A percentile compares a stretch with the other conserved stretches of the same genome.
Evolutionary conservation across 2,888 invertebrate genomes (phyloP).

Genomic region (Melanophora roralis): DNA sequence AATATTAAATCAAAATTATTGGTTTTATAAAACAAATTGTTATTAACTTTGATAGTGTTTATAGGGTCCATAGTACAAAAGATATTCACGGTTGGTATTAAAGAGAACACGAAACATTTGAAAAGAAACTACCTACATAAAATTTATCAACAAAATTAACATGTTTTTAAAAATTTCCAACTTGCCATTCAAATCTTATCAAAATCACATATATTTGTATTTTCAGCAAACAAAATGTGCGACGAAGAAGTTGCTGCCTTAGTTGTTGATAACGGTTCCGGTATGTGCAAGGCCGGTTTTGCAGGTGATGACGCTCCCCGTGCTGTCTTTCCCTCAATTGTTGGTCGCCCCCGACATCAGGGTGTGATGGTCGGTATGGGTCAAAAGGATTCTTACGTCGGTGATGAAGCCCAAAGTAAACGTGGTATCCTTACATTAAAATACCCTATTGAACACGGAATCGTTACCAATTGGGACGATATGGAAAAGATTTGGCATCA

Average conservation of each 20-base stretch:
- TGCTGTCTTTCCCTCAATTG: slow-evolving; percentile 93
- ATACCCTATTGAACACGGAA: slow-evolving; percentile 98
- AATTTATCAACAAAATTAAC: background rate
- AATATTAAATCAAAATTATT: slow-evolving; percentile 57
- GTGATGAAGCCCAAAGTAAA: slow-evolving; percentile 92
- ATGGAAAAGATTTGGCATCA: slow-evolving; percentile 99
- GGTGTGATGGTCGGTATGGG: slow-evolving; percentile 96
- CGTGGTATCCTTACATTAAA: slow-evolving; percentile 94
- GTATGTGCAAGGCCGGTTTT: slow-evolving; percentile 96
- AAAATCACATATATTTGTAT: background rate
- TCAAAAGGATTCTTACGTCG: slow-evolving; percentile 92
- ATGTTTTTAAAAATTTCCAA: too few relatives aligned
- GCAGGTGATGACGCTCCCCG: slow-evolving; percentile 93
- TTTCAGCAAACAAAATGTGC: slow-evolving; percentile 84
- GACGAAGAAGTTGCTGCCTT: slow-evolving; percentile 97
- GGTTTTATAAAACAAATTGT: slow-evolving; percentile 47
- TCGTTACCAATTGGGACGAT: slow-evolving; percentile 99
- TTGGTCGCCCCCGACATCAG: slow-evolving; percentile 92
- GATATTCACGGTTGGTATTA: slow-evolving; percentile 1
- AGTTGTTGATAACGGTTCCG: slow-evolving; percentile 94
- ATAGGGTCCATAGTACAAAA: background rate
- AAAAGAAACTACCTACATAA: too few relatives aligned
- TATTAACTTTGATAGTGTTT: slow-evolving; percentile 47
- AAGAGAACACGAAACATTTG: background rate
- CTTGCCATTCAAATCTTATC: too few relatives aligned